Percentiles rank a stretch among this genome's conserved stretches.
These are phyloP conservation scores for Eurytemora carolleeae DNA, from an alignment of 1,140 invertebrate genomes.

Conservation along the genomic window DNA sequence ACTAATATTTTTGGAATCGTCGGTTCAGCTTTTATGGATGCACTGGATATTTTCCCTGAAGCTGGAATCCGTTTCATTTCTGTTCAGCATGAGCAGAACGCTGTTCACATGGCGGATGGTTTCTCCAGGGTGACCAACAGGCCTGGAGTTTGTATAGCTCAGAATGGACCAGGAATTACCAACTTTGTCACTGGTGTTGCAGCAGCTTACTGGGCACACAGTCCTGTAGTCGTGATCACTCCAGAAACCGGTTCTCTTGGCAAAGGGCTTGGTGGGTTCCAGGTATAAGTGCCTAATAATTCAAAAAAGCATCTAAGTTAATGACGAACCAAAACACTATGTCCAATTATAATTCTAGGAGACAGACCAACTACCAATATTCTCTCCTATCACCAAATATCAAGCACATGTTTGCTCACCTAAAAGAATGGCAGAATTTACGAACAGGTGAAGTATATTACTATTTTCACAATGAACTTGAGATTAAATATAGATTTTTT, in stretches of 20 bases:
- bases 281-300: too few species aligned
- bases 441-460: neutral
- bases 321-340: too few species aligned
- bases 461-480: too few species aligned
- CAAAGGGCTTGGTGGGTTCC: conserved; percentile 9
- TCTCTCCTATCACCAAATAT: conserved; percentile 9
- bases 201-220: conserved; percentile 9
- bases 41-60: conserved; percentile 4
- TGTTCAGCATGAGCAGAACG: conserved; percentile 13
- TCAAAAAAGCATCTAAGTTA: too few species aligned
- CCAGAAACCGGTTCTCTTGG: conserved; percentile 9
- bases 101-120: conserved; percentile 13
- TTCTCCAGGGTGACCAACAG: conserved; percentile 5
- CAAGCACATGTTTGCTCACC: conserved; percentile 12
- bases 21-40: conserved; percentile 10
- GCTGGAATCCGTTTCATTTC: conserved; percentile 9
- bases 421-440: conserved; percentile 11
- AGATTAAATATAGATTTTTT: too few species aligned
- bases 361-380: conserved; percentile 9
- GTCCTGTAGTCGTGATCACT: conserved; percentile 8
- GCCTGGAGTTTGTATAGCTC: conserved; percentile 7
- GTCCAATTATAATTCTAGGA: neutral
- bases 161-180: conserved; percentile 9
- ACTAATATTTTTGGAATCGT: conserved; percentile 9
- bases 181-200: conserved; percentile 12